phyloP scores from a whole-genome alignment of 2,797 vertebrate species.

The Anas acuta region DNA sequence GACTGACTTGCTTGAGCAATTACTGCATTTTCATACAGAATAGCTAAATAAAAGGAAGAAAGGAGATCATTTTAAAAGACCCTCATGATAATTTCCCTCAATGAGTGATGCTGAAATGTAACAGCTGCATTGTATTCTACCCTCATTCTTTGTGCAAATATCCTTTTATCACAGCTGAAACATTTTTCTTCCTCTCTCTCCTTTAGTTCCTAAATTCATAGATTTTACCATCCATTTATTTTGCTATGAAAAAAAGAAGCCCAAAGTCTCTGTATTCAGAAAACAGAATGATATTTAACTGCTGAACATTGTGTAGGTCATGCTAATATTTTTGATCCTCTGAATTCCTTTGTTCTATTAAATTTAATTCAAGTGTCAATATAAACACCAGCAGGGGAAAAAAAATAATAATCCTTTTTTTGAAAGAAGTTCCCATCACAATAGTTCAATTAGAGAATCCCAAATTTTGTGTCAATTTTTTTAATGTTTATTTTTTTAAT shows the following conservation, averaged over 20 bases:
- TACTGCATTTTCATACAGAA: not conserved
- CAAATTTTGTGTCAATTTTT: not conserved
- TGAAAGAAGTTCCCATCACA: not conserved
- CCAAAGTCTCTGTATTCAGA: not conserved
- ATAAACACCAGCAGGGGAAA: not conserved
- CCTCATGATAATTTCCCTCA: not conserved
- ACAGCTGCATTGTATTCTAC: conserved; percentile 41
- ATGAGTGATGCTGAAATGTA: not conserved
- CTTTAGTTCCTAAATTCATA: conserved; percentile 1
- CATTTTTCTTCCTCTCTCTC: conserved; percentile 31
- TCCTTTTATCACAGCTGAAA: conserved; percentile 35
- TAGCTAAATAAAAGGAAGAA: not conserved
- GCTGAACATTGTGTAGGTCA: not conserved
- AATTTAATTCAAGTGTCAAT: not conserved
- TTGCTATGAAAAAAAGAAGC: not conserved
- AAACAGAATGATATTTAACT: not conserved
- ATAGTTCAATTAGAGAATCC: not conserved
- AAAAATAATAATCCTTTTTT: not conserved
- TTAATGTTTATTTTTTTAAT: too few species aligned
- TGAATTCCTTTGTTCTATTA: not conserved
- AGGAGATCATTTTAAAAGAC: not conserved
- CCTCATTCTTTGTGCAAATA: conserved; percentile 4
- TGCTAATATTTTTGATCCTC: not conserved
- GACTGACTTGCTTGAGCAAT: not conserved
- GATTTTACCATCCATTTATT: not conserved